Conservation (phyloP, 2,113 vertebrate species). For the Setophaga petechia region DNA sequence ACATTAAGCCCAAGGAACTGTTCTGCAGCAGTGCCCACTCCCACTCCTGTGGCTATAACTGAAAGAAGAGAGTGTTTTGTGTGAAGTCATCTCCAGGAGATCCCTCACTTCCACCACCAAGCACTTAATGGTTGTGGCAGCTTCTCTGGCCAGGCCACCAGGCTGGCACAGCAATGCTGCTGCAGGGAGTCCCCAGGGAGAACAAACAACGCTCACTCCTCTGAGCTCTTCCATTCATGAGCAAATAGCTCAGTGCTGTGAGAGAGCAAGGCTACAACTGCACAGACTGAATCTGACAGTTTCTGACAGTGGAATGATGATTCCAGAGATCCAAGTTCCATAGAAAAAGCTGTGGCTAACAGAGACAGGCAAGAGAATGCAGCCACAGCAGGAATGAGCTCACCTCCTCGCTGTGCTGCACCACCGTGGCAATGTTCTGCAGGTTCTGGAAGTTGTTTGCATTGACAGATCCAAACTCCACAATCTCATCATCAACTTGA, state of each 20-base stretch:
- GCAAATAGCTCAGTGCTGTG: background rate
- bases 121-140: background rate
- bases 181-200: background rate
- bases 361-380: background rate
- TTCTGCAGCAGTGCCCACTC: background rate
- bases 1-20: background rate
- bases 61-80: background rate
- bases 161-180: background rate
- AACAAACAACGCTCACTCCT: background rate
- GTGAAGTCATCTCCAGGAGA: background rate
- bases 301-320: background rate
- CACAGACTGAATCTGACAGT: background rate
- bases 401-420: conserved; percentile 96
- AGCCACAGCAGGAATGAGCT: conserved; percentile 4
- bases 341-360: background rate
- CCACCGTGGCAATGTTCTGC: conserved; percentile 88
- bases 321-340: background rate
- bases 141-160: background rate
- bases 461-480: conserved; percentile 93
- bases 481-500: conserved; percentile 85
- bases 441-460: conserved; percentile 88
- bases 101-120: background rate
- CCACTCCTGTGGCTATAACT: background rate
- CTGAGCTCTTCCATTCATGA: background rate
- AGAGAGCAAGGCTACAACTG: background rate